These are phyloP conservation scores for Virgularia gustaviana DNA, from an alignment of 92 coral and sea anemone genomes.

Conservation along the genomic window DNA sequence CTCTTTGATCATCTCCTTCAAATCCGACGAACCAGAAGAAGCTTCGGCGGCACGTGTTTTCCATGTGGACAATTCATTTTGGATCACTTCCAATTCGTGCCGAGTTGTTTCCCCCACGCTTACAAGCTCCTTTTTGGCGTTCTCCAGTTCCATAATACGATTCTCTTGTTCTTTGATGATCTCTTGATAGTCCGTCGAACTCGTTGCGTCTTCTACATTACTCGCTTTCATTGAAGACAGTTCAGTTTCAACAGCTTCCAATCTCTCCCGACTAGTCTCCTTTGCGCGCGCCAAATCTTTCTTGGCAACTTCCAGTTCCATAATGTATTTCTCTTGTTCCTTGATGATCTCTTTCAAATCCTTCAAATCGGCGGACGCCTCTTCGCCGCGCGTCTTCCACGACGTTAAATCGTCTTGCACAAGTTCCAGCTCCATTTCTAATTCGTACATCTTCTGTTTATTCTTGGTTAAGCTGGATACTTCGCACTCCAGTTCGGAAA, in stretches of 20 bases:
- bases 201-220: too few species aligned
- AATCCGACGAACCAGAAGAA: background rate
- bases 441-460: background rate
- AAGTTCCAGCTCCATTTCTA: constrained; percentile 23
- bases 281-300: too few species aligned
- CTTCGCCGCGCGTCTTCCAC: background rate
- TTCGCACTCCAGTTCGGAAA: constrained; percentile 8
- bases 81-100: constrained; percentile 13
- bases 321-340: background rate
- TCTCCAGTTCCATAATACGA: too few species aligned
- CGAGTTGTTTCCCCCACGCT: too few species aligned
- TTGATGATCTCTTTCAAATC: constrained; percentile 2
- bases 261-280: too few species aligned
- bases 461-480: background rate
- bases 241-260: too few species aligned
- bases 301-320: background rate
- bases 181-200: too few species aligned
- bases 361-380: background rate
- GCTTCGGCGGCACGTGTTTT: background rate
- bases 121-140: too few species aligned
- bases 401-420: constrained; percentile 3
- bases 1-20: background rate
- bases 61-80: constrained; percentile 1
- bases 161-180: too few species aligned
- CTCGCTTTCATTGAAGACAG: too few species aligned